Evolutionary conservation across 2,113 vertebrate species (phyloP).

Genomic region (Onychostoma macrolepis): DNA sequence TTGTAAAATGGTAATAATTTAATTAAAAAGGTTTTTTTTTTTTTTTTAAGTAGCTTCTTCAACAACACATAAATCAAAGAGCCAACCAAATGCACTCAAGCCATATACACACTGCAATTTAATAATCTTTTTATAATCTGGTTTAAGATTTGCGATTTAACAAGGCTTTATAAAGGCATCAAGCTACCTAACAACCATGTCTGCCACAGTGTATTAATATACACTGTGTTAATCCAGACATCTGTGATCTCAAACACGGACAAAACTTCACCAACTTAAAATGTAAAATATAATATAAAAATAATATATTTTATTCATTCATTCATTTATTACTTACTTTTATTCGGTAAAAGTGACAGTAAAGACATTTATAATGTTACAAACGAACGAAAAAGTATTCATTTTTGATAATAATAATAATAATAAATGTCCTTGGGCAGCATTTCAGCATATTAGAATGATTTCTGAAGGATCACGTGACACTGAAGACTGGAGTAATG

Average conservation of each 20-base stretch:
- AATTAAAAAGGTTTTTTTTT: background rate
- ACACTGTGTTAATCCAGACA: slow-evolving; percentile 54
- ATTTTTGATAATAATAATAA: too few relatives aligned
- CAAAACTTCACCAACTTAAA: slow-evolving; percentile 58
- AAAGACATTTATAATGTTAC: background rate
- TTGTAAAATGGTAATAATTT: background rate
- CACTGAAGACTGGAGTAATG: background rate
- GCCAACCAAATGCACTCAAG: slow-evolving; percentile 44
- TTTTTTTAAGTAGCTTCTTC: background rate
- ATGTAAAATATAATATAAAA: too few relatives aligned
- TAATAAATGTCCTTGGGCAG: too few relatives aligned
- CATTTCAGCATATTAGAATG: background rate
- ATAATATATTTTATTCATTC: background rate
- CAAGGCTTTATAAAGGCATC: background rate
- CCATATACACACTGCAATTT: slow-evolving; percentile 64
- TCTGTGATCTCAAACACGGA: slow-evolving; percentile 25
- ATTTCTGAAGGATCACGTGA: background rate
- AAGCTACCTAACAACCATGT: slow-evolving; percentile 45
- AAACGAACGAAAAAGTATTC: background rate
- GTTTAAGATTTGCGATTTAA: slow-evolving; percentile 53
- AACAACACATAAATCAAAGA: slow-evolving; percentile 54
- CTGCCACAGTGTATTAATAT: background rate
- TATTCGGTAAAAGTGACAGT: background rate
- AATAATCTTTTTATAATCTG: too few relatives aligned
- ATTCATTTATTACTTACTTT: too few relatives aligned